Conservation (phyloP, 2,797 vertebrate species). For the Cheracebus regulus region DNA sequence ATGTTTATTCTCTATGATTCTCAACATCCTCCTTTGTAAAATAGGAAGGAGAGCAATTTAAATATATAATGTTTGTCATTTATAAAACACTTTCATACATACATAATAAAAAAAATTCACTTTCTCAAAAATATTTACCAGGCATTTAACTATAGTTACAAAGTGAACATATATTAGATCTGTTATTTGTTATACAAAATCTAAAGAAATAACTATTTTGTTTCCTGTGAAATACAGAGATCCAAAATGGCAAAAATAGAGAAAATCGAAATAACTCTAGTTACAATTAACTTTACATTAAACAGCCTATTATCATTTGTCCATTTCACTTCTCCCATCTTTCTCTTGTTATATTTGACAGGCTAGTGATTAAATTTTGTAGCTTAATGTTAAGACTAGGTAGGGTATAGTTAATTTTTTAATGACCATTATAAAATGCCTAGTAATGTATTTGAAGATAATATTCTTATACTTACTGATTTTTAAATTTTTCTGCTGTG, state of each 20-base stretch:
- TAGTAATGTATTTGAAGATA: neutral
- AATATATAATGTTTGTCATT: neutral
- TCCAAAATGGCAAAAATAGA: conserved; percentile 16
- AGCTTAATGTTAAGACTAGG: neutral
- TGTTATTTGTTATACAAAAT: neutral
- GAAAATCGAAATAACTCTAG: neutral
- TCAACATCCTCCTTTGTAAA: neutral
- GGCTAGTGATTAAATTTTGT: neutral
- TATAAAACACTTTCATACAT: neutral
- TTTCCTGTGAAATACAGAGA: conserved; percentile 28
- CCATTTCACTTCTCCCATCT: neutral
- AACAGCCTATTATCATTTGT: neutral
- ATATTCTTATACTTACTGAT: conserved; percentile 87
- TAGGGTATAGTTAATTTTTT: neutral
- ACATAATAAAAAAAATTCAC: neutral
- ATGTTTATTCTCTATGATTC: neutral
- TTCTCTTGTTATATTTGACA: neutral
- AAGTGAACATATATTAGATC: conserved; percentile 7
- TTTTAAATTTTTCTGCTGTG: conserved; percentile 87
- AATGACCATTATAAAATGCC: neutral
- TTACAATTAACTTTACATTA: conserved; percentile 30
- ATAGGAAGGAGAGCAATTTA: neutral
- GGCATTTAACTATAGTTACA: neutral
- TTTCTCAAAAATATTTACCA: neutral
- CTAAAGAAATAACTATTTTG: conserved; percentile 1